Evolutionary conservation across 2,888 invertebrate genomes (phyloP), one percentile per base, ranked within the genome.

Genomic region (Drymonia ruficornis): DNA sequence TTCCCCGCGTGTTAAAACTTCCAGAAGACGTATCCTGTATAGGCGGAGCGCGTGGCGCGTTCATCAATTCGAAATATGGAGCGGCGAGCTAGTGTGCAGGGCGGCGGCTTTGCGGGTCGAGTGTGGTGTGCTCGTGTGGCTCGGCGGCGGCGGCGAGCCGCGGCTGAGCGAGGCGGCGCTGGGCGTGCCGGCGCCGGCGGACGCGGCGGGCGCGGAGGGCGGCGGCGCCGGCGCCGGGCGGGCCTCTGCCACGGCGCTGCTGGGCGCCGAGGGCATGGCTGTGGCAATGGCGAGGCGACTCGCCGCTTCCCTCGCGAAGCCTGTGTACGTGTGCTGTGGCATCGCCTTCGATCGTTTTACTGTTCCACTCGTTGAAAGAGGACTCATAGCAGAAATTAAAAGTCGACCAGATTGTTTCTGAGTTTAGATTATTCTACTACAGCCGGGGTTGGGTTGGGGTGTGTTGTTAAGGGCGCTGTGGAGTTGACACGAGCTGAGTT

Each of bases 71-170:
- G 82, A 84, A 63, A 80, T 89, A 61, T 78, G 82, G 76, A 80
- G 81, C 31, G 76, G 86, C 2, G 82, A 81, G 58, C 59, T 78
- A 52, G 55, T 85, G 56, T 83, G 86, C 47, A 74, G 73, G 51
- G 81, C 70, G 31, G 78, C 72, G 48, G 80, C 76, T 23, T 61
- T 89, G 55, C 80, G 79, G 19, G 80, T 83, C 74, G 61, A 72
- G 40, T 83, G 78, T 40, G 84, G 84, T 34, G 61, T 86, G 58
- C 76, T 89, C 56, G 59, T 89, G 68, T 90, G 90, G 90, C 51
- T 86, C 36, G 86, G 86, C 34, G 53, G 68, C 49, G 52, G 59
- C 3, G 67, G 72, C 18, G 51, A 65, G 56, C 49, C 66, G 16
- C 62, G 63, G 50, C 71, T 82, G 43, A 53, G 67, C n/a, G 79